A percentile compares a stretch with the other conserved stretches of the same genome.
phyloP scores from a whole-genome alignment of 2,888 invertebrate genomes.

The Aricia artaxerxes region DNA sequence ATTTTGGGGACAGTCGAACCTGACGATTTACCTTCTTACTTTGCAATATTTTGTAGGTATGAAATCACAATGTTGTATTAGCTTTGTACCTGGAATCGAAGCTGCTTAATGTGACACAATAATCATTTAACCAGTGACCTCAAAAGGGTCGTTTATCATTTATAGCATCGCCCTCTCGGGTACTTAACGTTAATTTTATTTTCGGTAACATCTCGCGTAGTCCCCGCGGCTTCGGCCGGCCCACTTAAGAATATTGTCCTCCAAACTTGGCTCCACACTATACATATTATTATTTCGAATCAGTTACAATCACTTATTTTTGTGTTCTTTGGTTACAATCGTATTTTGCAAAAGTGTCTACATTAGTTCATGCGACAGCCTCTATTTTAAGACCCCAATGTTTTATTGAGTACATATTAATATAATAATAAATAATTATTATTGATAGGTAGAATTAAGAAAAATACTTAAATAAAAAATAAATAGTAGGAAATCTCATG shows the following conservation, averaged over 20 bases:
- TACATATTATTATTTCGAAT: background rate
- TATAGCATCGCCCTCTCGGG: background rate
- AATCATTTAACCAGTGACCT: background rate
- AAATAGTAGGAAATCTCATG: too few relatives aligned
- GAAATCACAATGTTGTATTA: background rate
- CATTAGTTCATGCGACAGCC: too few relatives aligned
- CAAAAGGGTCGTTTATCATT: background rate
- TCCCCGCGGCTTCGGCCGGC: background rate
- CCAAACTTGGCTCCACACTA: background rate
- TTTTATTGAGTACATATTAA: too few relatives aligned
- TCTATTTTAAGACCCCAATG: too few relatives aligned
- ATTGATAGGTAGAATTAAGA: too few relatives aligned
- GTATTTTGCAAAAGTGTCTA: too few relatives aligned
- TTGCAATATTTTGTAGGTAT: too few relatives aligned
- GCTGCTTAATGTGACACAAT: background rate
- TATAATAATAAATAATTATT: too few relatives aligned
- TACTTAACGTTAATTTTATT: conserved; percentile 12
- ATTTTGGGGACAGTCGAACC: too few relatives aligned
- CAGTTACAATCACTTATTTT: background rate
- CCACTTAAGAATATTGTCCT: background rate
- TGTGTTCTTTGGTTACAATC: too few relatives aligned
- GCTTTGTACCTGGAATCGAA: background rate
- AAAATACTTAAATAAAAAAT: too few relatives aligned
- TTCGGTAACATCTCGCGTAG: background rate
- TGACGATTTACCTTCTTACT: too few relatives aligned